Conservation (phyloP, 2,113 vertebrate genomes). For the Hippocampus comes region DNA sequence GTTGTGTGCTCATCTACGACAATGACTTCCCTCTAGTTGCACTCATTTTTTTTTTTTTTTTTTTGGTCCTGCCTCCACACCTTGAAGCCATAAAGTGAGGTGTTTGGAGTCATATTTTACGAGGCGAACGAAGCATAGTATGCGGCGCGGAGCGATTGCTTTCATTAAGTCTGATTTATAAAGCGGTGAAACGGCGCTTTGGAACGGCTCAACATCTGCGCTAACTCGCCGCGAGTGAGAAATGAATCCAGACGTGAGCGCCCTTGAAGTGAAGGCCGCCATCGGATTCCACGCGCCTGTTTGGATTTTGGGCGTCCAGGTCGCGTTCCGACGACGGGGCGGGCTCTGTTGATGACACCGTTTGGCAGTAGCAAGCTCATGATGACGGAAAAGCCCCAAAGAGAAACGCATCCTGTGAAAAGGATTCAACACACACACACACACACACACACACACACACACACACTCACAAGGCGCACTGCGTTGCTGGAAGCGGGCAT, state of each 20-base stretch:
- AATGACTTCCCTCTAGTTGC: neutral
- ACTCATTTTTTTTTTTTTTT: too few relatives aligned
- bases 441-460: too few relatives aligned
- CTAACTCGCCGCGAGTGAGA: neutral
- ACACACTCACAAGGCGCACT: too few relatives aligned
- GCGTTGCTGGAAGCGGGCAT: too few relatives aligned
- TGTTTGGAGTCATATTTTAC: constrained; percentile 35
- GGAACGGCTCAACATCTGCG: constrained; percentile 18
- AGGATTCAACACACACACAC: too few relatives aligned
- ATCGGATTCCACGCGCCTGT: neutral
- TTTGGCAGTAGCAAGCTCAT: too few relatives aligned
- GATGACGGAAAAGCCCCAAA: too few relatives aligned
- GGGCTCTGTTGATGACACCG: too few relatives aligned
- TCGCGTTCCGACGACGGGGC: too few relatives aligned
- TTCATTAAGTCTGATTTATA: constrained; percentile 43
- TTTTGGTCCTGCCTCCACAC: neutral
- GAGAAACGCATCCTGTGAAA: too few relatives aligned
- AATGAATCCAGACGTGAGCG: neutral
- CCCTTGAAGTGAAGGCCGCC: neutral
- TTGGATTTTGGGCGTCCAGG: too few relatives aligned
- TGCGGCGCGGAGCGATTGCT: constrained; percentile 28
- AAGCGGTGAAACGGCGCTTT: constrained; percentile 14
- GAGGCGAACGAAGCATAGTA: constrained; percentile 24
- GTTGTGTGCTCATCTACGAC: neutral
- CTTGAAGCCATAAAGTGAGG: constrained; percentile 36